Evolutionary conservation across 2,113 vertebrate genomes (phyloP).

Genomic region (Oncorhynchus keta): DNA sequence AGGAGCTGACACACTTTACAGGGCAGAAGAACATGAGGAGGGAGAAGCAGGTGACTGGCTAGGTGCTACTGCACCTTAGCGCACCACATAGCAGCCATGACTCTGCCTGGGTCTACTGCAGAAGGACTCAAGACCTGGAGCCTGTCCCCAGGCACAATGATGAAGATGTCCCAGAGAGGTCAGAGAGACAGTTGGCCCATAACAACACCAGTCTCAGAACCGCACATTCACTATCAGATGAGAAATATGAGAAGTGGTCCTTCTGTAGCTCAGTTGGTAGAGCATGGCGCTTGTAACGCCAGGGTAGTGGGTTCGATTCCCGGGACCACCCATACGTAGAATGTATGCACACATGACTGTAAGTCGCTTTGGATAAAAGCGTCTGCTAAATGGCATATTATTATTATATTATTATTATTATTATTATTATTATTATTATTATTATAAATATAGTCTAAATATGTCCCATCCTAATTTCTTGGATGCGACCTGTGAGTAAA

Average conservation of each 20-base stretch:
- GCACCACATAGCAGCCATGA: not conserved
- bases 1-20: slow-evolving; percentile 68
- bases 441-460: not conserved
- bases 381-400: too few relatives aligned
- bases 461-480: not conserved
- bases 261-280: too few relatives aligned
- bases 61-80: not conserved
- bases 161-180: not conserved
- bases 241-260: too few relatives aligned
- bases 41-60: slow-evolving; percentile 34
- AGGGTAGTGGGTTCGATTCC: too few relatives aligned
- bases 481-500: not conserved
- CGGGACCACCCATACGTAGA: too few relatives aligned
- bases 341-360: too few relatives aligned
- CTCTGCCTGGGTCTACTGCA: not conserved
- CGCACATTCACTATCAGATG: not conserved
- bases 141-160: not conserved
- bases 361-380: too few relatives aligned
- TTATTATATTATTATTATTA: too few relatives aligned
- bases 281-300: too few relatives aligned
- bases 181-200: not conserved
- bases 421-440: too few relatives aligned
- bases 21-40: slow-evolving; percentile 1
- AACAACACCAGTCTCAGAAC: not conserved
- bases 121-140: not conserved